Conservation (phyloP, 1,140 invertebrate genomes). For the Diorhabda elongata region DNA sequence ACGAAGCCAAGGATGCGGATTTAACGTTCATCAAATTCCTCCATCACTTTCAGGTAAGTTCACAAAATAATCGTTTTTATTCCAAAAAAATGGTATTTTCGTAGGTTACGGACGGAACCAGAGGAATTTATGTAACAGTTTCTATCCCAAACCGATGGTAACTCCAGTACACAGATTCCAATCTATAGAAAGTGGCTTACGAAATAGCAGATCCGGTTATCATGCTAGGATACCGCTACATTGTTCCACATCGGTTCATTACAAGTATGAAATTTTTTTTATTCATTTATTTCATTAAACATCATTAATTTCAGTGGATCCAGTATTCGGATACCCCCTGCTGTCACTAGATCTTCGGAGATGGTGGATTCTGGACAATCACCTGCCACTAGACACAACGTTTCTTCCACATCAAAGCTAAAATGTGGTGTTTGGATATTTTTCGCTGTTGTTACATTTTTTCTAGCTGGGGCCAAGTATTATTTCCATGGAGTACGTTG, state of each 20-base stretch:
- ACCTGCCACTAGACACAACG: slow-evolving; percentile 9
- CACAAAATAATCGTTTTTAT: background rate
- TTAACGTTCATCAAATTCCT: slow-evolving; percentile 56
- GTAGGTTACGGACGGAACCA: slow-evolving; percentile 28
- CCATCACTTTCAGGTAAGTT: slow-evolving; percentile 43
- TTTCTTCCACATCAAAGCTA: slow-evolving; percentile 15
- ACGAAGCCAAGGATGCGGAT: slow-evolving; percentile 61
- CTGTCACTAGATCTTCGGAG: slow-evolving; percentile 5
- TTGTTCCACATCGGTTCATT: slow-evolving; percentile 14
- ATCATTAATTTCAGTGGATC: slow-evolving; percentile 1
- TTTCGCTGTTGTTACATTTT: slow-evolving; percentile 24
- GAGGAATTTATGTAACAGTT: slow-evolving; percentile 22
- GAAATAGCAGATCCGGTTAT: slow-evolving; percentile 47
- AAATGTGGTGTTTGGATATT: slow-evolving; percentile 28
- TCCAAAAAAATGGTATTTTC: background rate
- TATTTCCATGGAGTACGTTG: slow-evolving; percentile 22
- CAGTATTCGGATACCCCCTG: slow-evolving; percentile 6
- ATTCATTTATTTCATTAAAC: too few relatives aligned
- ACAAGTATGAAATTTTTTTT: slow-evolving; percentile 16
- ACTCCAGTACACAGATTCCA: slow-evolving; percentile 65
- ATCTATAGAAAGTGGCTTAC: slow-evolving; percentile 55
- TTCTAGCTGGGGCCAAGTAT: slow-evolving; percentile 25
- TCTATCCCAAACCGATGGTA: slow-evolving; percentile 56
- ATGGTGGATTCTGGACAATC: slow-evolving; percentile 10
- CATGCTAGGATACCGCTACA: slow-evolving; percentile 9